Percentiles rank a stretch among this genome's conserved stretches.
phyloP scores from a whole-genome alignment of 2,888 invertebrate genomes.

The Catocala sponsa region DNA sequence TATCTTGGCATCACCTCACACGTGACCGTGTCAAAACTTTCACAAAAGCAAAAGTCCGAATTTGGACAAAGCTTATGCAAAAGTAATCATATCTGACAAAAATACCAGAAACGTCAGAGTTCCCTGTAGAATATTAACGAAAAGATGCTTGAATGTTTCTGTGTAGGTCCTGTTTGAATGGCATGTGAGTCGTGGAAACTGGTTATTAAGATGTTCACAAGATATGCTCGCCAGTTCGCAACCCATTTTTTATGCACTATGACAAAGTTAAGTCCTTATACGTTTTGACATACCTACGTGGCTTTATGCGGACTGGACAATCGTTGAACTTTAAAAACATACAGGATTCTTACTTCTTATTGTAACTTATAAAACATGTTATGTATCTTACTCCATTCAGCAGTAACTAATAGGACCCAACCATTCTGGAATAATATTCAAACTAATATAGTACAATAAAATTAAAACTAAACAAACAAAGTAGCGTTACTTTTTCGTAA shows the following conservation, averaged over 20 bases:
- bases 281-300: constrained; percentile 1
- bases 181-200: constrained; percentile 7
- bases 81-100: neutral
- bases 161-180: constrained; percentile 11
- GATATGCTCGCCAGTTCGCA: constrained; percentile 10
- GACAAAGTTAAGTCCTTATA: constrained; percentile 6
- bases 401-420: no score
- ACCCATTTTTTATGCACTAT: constrained; percentile 10
- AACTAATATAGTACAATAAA: no score
- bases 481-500: no score
- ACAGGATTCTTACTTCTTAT: no score
- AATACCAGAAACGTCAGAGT: no score
- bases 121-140: neutral
- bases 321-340: no score
- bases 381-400: no score
- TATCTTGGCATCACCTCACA: constrained; percentile 10
- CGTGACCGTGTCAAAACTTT: constrained; percentile 35
- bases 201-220: constrained; percentile 8
- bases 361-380: no score
- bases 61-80: constrained; percentile 13
- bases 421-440: no score
- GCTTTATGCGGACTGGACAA: neutral
- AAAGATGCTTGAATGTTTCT: neutral
- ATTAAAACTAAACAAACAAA: no score
- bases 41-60: constrained; percentile 16